These are phyloP conservation scores for Lasiommata megera DNA, from an alignment of 2,888 invertebrate species.

Conservation along the genomic window DNA sequence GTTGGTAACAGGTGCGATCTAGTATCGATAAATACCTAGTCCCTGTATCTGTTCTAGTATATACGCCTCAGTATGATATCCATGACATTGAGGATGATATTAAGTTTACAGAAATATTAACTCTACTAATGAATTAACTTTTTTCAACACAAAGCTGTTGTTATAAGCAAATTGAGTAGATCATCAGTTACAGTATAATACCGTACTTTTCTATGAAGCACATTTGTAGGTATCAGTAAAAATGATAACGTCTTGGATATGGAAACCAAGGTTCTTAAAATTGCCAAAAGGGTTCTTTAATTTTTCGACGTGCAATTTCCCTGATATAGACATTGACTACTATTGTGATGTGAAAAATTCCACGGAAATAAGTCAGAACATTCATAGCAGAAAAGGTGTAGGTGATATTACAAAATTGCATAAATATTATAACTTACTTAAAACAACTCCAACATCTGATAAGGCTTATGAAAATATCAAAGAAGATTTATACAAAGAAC, in stretches of 20 bases:
- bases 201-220: too few relatives aligned
- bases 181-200: too few relatives aligned
- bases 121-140: too few relatives aligned
- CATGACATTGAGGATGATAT: too few relatives aligned
- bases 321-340: conserved; percentile 82
- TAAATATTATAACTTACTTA: conserved; percentile 58
- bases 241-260: conserved; percentile 1
- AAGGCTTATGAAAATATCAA: conserved; percentile 41
- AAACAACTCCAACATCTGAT: conserved; percentile 40
- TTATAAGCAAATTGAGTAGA: too few relatives aligned
- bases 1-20: too few relatives aligned
- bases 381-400: conserved; percentile 84
- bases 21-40: too few relatives aligned
- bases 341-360: conserved; percentile 82
- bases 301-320: conserved; percentile 41
- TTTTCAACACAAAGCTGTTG: too few relatives aligned
- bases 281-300: conserved; percentile 28
- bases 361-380: conserved; percentile 83
- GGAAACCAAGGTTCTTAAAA: conserved; percentile 4
- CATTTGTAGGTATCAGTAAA: background rate
- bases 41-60: too few relatives aligned
- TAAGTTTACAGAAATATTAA: too few relatives aligned
- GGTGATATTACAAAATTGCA: conserved; percentile 84
- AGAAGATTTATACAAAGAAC: conserved; percentile 76
- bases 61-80: too few relatives aligned